Percentiles rank a stretch among this genome's conserved stretches.
These are phyloP conservation scores for Plumapathes pennacea DNA, from an alignment of 92 coral and sea anemone species.

Conservation along the genomic window DNA sequence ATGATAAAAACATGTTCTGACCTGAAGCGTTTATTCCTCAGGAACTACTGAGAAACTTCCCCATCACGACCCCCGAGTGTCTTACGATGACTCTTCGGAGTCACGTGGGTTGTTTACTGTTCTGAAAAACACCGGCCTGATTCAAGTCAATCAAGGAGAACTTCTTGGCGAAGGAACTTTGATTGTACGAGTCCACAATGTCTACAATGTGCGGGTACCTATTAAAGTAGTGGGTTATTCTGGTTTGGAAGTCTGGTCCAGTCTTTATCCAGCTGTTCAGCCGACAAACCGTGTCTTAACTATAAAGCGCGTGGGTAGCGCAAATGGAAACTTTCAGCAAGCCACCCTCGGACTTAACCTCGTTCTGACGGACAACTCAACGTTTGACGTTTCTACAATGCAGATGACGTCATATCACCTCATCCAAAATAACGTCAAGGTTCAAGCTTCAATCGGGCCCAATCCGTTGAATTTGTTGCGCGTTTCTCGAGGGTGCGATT, in stretches of 20 bases:
- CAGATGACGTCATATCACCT: constrained; percentile 42
- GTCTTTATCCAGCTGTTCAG: constrained; percentile 23
- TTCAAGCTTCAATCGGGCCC: constrained; percentile 33
- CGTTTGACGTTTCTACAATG: constrained; percentile 40
- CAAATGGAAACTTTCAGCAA: constrained; percentile 41
- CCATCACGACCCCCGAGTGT: constrained; percentile 44
- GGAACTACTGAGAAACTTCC: constrained; percentile 29
- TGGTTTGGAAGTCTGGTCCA: constrained; percentile 21
- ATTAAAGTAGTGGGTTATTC: constrained; percentile 48
- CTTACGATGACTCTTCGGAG: constrained; percentile 49
- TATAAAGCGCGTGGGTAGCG: constrained; percentile 51
- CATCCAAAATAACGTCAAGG: constrained; percentile 44
- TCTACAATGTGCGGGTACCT: constrained; percentile 51
- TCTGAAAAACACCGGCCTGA: constrained; percentile 1
- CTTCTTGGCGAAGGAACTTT: constrained; percentile 56
- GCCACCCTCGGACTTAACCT: constrained; percentile 40
- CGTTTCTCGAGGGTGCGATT: constrained; percentile 24
- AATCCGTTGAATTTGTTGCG: constrained; percentile 22
- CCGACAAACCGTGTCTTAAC: constrained; percentile 19
- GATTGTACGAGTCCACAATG: constrained; percentile 52
- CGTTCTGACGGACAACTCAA: constrained; percentile 50
- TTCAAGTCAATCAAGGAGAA: constrained; percentile 46
- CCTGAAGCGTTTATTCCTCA: background rate
- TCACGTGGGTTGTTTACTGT: constrained; percentile 62
- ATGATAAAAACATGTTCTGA: no score